phyloP scores from a whole-genome alignment of 1,140 invertebrate genomes.

The Penaeus vannamei region DNA sequence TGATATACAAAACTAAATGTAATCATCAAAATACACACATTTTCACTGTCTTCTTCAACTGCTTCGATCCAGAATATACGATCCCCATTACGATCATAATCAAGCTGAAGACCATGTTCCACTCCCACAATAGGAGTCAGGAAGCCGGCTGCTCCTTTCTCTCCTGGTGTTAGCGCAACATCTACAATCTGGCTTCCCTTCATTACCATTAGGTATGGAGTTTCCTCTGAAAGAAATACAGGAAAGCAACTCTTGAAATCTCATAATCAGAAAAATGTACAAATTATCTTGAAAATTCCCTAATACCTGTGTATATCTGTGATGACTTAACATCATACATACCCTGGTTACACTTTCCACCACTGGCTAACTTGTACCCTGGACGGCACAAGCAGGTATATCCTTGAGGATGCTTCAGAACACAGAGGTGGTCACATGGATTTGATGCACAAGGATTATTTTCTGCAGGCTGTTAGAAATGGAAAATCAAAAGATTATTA shows the following conservation, averaged over 20 bases:
- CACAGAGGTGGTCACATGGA: constrained; percentile 91
- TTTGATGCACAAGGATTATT: constrained; percentile 70
- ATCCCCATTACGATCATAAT: constrained; percentile 89
- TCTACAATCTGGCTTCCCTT: constrained; percentile 91
- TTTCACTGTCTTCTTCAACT: constrained; percentile 74
- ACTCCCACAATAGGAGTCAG: constrained; percentile 92
- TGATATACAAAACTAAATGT: background rate
- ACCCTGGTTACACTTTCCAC: constrained; percentile 82
- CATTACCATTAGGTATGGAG: constrained; percentile 91
- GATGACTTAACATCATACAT: constrained; percentile 62
- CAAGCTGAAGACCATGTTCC: constrained; percentile 89
- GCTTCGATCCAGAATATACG: constrained; percentile 87
- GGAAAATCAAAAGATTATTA: background rate
- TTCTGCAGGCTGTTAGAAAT: constrained; percentile 53
- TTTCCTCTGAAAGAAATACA: constrained; percentile 78
- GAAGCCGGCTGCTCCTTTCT: constrained; percentile 78
- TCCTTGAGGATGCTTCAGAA: constrained; percentile 82
- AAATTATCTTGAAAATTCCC: too few species aligned
- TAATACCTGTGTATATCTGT: too few species aligned
- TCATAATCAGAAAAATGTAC: too few species aligned
- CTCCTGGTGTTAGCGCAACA: constrained; percentile 81
- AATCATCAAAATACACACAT: constrained; percentile 69
- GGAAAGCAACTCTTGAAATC: background rate
- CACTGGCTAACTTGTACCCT: constrained; percentile 81
- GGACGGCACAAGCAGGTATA: constrained; percentile 93